Conservation (phyloP, 2,888 invertebrate species). For the Ferdinandea cuprea region DNA sequence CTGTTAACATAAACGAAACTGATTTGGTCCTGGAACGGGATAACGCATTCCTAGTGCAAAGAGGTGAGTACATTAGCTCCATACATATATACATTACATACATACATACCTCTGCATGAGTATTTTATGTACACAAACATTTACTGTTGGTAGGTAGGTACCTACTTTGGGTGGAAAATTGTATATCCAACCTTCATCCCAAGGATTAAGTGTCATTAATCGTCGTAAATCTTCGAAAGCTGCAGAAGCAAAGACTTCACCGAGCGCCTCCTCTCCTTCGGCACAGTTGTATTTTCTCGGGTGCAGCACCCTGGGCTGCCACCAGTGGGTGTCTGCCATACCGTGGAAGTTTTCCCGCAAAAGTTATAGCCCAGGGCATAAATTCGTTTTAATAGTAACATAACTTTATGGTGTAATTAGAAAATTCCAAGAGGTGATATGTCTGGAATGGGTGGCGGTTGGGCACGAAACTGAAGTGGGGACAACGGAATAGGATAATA, state of each 20-base stretch:
- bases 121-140: slow-evolving; percentile 30
- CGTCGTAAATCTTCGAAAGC: slow-evolving; percentile 73
- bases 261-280: slow-evolving; percentile 5
- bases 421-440: slow-evolving; percentile 75
- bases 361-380: slow-evolving; percentile 74
- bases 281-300: background rate
- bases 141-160: slow-evolving; percentile 3
- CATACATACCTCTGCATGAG: slow-evolving; percentile 10
- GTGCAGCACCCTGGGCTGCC: background rate
- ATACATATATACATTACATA: background rate
- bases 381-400: slow-evolving; percentile 75
- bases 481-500: slow-evolving; percentile 62
- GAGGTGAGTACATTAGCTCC: slow-evolving; percentile 86
- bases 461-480: slow-evolving; percentile 18
- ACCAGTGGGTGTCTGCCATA: slow-evolving; percentile 25
- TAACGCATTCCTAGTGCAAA: slow-evolving; percentile 91
- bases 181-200: slow-evolving; percentile 65
- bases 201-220: slow-evolving; percentile 75
- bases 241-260: slow-evolving; percentile 40
- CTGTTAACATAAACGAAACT: slow-evolving; percentile 92
- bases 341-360: slow-evolving; percentile 73
- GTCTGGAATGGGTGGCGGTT: slow-evolving; percentile 23
- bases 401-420: slow-evolving; percentile 75
- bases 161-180: slow-evolving; percentile 12
- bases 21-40: slow-evolving; percentile 92